A percentile compares a stretch with the other conserved stretches of the same genome.
These are phyloP conservation scores for Numenius phaeopus DNA, from an alignment of 2,797 vertebrate genomes.

Conservation along the genomic window DNA sequence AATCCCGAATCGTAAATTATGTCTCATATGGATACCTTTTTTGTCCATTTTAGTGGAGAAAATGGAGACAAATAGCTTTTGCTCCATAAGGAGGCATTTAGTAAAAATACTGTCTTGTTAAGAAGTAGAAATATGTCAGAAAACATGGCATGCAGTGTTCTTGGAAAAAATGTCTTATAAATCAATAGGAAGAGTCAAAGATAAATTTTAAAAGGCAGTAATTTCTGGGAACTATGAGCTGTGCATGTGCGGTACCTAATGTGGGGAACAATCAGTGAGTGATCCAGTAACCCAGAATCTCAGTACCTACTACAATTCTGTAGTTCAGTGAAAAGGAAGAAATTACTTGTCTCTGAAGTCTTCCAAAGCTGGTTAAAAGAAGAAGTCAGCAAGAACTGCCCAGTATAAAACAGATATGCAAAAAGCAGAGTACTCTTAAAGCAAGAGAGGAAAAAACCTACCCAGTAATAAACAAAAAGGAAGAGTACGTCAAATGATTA, in stretches of 20 bases:
- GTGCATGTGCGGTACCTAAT: background rate
- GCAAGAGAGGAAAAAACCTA: background rate
- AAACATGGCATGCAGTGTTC: background rate
- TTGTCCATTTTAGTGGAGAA: background rate
- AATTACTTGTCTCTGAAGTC: background rate
- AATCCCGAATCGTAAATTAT: background rate
- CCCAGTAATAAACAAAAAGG: background rate
- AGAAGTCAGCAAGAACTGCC: background rate
- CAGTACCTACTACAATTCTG: background rate
- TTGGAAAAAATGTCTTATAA: background rate
- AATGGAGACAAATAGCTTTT: background rate
- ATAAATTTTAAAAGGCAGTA: background rate
- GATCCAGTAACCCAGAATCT: background rate
- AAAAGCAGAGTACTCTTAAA: background rate
- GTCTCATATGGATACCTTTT: background rate
- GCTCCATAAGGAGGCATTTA: background rate
- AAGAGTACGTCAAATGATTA: background rate
- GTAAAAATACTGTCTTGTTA: background rate
- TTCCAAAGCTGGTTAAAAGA: background rate
- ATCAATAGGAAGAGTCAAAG: background rate
- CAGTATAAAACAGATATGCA: background rate
- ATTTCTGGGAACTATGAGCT: background rate
- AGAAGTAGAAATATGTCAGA: background rate
- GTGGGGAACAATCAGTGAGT: background rate
- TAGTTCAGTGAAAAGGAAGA: background rate